Base-by-base conservation (phyloP, 53 echinoderm and acorn worm species). In the Arbacia lixula region DNA sequence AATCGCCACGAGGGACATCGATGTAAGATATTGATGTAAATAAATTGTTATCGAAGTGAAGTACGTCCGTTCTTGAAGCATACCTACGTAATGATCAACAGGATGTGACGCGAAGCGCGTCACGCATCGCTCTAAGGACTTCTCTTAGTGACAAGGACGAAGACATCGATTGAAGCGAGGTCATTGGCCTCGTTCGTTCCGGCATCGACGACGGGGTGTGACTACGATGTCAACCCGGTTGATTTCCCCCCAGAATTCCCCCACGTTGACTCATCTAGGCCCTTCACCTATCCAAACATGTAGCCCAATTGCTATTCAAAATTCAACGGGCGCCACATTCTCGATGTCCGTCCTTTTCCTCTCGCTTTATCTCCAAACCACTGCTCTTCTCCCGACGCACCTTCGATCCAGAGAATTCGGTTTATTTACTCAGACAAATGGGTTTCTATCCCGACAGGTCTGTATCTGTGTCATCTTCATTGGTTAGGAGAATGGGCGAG, bases 361-460 rank as follows among this genome's bases (percentile, higher is more conserved):
- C 38, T 38, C 22, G 20, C 17, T 11, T 14, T 16, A 38, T 36
- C 66, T 37, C 31, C 5, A 37, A 66, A 66, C 66, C 66, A 14
- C 66, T 8, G 36, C 37, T 62, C 66, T 66, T 17, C 34, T 38
- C 38, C 37, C n/a, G 21, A 20, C 36, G 36, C 66, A 36, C 38
- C 11, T 66, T 66, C 66, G 66, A 66, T 66, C 66, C 36, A 37
- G 10, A 33, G 34, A 19, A n/a, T 66, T 38, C 38, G 9, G 0
- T 66, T 21, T 66, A 66, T 66, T 66, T 66, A 66, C 66, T 66
- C 66, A 66, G 66, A 66, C 66, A 66, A 36, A 66, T 66, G 36
- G 36, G 36, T 66, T 8, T 66, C 38, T 66, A 66, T 66, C 38
- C 36, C 66, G 36, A 12, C 66, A 66, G 36, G 36, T 66, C 66